These are phyloP conservation scores for Elachura formosa DNA, from an alignment of 2,113 vertebrate species.

Conservation along the genomic window DNA sequence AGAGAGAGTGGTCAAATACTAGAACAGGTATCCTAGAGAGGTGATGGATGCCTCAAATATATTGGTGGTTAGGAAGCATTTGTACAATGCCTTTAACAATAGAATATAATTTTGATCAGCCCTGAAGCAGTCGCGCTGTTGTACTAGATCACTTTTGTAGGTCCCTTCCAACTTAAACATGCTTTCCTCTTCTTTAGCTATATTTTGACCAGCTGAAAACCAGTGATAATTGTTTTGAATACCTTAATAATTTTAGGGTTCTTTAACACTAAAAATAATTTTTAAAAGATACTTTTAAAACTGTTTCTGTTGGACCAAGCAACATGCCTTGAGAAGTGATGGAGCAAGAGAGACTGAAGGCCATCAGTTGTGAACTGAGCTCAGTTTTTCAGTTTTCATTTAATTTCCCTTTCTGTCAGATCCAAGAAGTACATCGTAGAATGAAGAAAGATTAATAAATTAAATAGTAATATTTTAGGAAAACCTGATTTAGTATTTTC, in stretches of 20 bases:
- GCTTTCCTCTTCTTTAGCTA: neutral
- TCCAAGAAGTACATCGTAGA: neutral
- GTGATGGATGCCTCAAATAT: fast-evolving
- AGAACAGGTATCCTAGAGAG: neutral
- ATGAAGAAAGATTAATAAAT: neutral
- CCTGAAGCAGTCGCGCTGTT: neutral
- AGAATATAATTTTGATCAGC: neutral
- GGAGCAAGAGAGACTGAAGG: neutral
- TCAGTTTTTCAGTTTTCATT: neutral
- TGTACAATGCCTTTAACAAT: neutral
- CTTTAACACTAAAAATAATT: neutral
- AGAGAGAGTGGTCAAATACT: neutral
- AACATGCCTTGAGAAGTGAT: neutral
- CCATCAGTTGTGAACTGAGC: neutral
- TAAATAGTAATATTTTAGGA: neutral
- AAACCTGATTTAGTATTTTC: neutral
- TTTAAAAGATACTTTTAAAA: neutral
- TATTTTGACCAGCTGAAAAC: neutral
- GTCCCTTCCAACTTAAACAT: neutral
- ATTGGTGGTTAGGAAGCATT: neutral
- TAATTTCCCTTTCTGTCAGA: neutral
- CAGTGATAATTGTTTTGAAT: neutral
- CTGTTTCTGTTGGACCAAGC: neutral
- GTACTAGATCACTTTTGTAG: neutral
- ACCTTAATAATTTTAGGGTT: neutral